phyloP scores from a whole-genome alignment of 2,797 vertebrate genomes.

The Fratercula arctica region DNA sequence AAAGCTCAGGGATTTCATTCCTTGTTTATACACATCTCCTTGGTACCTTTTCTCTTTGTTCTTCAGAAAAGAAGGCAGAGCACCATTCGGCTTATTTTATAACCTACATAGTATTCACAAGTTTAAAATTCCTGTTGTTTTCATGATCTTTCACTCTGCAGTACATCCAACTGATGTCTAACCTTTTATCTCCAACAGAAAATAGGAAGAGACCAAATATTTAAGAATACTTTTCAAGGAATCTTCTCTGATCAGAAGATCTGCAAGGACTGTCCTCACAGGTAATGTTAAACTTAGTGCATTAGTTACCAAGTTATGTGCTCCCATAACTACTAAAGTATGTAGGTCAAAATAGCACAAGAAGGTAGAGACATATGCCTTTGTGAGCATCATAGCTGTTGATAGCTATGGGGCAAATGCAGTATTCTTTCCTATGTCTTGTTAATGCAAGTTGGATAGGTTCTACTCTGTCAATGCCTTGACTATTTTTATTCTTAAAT shows the following conservation, averaged over 20 bases:
- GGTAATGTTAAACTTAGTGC: slow-evolving; percentile 74
- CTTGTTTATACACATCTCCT: background rate
- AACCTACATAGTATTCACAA: background rate
- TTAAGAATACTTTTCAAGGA: slow-evolving; percentile 99
- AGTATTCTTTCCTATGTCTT: background rate
- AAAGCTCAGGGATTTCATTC: background rate
- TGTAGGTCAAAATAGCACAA: background rate
- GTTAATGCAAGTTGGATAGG: background rate
- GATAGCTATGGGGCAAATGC: background rate
- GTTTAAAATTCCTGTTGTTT: background rate
- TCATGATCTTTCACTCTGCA: background rate
- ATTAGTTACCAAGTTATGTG: background rate
- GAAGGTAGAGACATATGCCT: background rate
- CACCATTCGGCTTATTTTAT: background rate
- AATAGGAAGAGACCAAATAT: slow-evolving; percentile 98
- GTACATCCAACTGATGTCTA: background rate
- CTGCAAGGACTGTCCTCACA: slow-evolving; percentile 98
- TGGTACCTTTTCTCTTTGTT: background rate
- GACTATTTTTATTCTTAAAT: background rate
- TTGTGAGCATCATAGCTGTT: background rate
- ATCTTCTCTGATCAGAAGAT: slow-evolving; percentile 99
- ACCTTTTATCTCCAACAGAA: slow-evolving; percentile 82
- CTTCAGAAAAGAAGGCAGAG: background rate
- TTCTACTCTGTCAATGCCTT: background rate
- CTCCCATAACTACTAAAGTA: background rate